Evolutionary conservation across 2,113 vertebrate genomes (phyloP).

Genomic region (Ascaphus truei): DNA sequence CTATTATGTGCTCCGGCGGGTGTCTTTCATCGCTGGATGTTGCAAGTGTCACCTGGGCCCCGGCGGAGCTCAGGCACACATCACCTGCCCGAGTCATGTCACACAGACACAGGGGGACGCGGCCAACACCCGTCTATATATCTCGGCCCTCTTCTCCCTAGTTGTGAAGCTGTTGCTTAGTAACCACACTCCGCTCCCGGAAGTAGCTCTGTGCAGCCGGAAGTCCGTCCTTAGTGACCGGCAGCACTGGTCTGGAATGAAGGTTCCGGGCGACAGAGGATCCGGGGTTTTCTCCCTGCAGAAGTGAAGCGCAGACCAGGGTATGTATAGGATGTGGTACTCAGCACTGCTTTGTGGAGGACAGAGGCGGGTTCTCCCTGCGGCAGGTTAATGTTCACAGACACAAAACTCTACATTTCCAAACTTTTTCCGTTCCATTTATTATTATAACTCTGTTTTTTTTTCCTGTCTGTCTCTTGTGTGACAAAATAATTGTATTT

Average conservation of each 20-base stretch:
- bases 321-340: too few relatives aligned
- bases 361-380: too few relatives aligned
- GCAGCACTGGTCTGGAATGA: background rate
- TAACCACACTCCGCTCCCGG: background rate
- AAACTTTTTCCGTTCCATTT: too few relatives aligned
- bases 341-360: too few relatives aligned
- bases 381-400: too few relatives aligned
- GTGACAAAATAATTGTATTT: too few relatives aligned
- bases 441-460: too few relatives aligned
- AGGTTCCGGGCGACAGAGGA: background rate
- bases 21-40: slow-evolving; percentile 80
- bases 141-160: background rate
- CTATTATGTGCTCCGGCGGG: slow-evolving; percentile 78
- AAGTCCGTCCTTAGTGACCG: background rate
- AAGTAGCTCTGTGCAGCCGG: background rate
- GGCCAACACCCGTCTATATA: too few relatives aligned
- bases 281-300: slow-evolving; percentile 6
- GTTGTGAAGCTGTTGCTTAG: background rate
- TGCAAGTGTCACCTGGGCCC: slow-evolving; percentile 71
- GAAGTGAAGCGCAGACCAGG: too few relatives aligned
- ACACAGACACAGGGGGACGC: background rate
- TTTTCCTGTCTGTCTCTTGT: too few relatives aligned
- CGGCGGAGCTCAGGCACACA: slow-evolving; percentile 62
- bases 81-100: slow-evolving; percentile 41
- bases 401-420: too few relatives aligned